Percentiles rank a stretch among this genome's conserved stretches.
These are phyloP conservation scores for Chionoecetes opilio DNA, from an alignment of 1,140 invertebrate genomes.

Conservation along the genomic window DNA sequence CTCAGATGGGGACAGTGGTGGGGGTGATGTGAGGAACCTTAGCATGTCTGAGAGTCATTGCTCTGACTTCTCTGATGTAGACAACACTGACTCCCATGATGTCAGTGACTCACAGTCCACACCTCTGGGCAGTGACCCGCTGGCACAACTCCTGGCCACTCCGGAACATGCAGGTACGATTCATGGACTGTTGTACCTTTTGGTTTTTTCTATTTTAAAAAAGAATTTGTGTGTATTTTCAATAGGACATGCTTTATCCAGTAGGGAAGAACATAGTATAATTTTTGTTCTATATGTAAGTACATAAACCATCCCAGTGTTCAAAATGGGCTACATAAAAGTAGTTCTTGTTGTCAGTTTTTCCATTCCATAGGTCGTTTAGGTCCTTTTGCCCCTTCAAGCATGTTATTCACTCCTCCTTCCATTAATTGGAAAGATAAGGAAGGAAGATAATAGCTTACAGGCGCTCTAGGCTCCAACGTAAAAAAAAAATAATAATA, in stretches of 20 bases:
- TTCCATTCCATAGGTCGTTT: too few relatives aligned
- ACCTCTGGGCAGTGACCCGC: conserved; percentile 68
- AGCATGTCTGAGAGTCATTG: conserved; percentile 73
- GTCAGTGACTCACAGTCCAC: conserved; percentile 66
- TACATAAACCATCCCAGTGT: too few relatives aligned
- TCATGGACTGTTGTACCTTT: neutral
- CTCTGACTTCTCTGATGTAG: conserved; percentile 66
- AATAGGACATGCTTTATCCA: too few relatives aligned
- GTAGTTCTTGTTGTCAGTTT: too few relatives aligned
- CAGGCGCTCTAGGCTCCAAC: too few relatives aligned
- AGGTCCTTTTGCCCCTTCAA: too few relatives aligned
- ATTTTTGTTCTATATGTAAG: neutral
- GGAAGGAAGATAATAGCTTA: too few relatives aligned
- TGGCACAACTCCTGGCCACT: conserved; percentile 67
- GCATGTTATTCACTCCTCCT: too few relatives aligned
- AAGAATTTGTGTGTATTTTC: too few relatives aligned
- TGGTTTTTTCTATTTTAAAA: neutral
- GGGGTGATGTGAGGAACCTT: conserved; percentile 68
- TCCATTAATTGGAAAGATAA: too few relatives aligned
- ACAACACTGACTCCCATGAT: conserved; percentile 72
- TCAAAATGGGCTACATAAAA: too few relatives aligned
- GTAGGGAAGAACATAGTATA: neutral
- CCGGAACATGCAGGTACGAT: conserved; percentile 71
- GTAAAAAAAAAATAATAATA: too few relatives aligned
- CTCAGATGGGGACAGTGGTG: conserved; percentile 73